Base-by-base conservation (phyloP, 2,797 vertebrate species). In the Rhadinocentrus ornatus region DNA sequence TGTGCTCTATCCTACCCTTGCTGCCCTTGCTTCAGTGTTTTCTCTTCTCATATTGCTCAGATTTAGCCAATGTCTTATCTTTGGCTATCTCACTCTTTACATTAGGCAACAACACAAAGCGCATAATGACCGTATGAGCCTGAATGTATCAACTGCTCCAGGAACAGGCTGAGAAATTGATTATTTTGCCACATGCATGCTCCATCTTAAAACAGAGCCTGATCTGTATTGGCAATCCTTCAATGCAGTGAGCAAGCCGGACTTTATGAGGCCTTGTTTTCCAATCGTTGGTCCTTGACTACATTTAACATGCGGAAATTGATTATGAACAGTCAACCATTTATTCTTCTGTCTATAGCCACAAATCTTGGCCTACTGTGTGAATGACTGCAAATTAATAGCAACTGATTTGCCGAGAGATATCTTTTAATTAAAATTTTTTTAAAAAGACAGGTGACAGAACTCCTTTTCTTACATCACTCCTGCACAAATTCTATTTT, bases 121-220 rank as follows among this genome's bases (percentile, higher is more conserved):
- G 26, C 57, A 79, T 63, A 29, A 57, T 72, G 66, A 83, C 80
- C 82, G 73, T 79, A 77, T 72, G 41, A 73, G 2, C 73, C 68
- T 54, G 64, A 80, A 71, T 71, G 50, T 65, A 85, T 84, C 66
- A 63, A 50, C 52, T 65, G 58, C 32, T 52, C 76, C 52, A 58
- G 52, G 53, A 70, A 85, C 59, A 67, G 61, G 71, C 69, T 34
- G 57, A 71, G 60, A 65, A 76, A 82, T 85, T 85, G 71, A 90
- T 87, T 82, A 71, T 0, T 2, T 70, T 56, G 62, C 70, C 66
- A 70, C 64, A 41, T 50, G 12, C 39, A 52, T 44, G 54, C 18
- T 67, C 44, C 54, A 58, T 77, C 72, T 73, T 4, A 1, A 54
- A 75, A 81, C 86, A 73, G 53, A 73, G 60, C 64, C 52, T 1